Base-by-base conservation (phyloP, 2,113 vertebrate species). In the Rhodinocichla rosea region DNA sequence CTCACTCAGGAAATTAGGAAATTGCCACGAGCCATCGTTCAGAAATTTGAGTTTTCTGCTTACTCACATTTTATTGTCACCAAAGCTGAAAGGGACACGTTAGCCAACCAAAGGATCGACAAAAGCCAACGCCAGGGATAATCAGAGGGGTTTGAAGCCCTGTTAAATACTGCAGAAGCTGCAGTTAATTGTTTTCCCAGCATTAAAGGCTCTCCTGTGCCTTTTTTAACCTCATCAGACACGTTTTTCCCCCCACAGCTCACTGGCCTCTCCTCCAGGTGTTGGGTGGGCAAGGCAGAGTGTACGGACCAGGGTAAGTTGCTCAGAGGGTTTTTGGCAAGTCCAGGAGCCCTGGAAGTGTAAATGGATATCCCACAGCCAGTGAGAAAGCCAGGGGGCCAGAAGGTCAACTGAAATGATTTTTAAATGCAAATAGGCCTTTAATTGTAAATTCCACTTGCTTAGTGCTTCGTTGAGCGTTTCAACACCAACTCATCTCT, bases 1-100 rank as follows among this genome's bases (percentile, higher is more conserved):
- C 88, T 92, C 64, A 6, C 94, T 97, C 97, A 98, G 98, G 98
- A 98, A 98, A 98, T 98, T 89, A 97, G 97, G 98, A 98, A 97
- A 98, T 96, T 92, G 83, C 95, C 97, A 97, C 91, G 44, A 97
- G 97, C 93, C 97, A 97, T 94, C 89, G 70, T 86, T 95, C 83
- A 97, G 96, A 97, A 96, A 97, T 92, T 8, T 11, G 87, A 91
- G 87, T 87, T 95, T 90, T 97, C 95, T 97, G 97, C 94, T 95
- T 87, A 96, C 97, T 98, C 98, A 97, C 97, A 96, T 90, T 94
- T 64, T 89, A 92, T 79, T 96, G 97, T 96, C 98, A 98, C 95
- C 89, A 89, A 95, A 95, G 96, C 97, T 96, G 96, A 97, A 89
- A 89, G 87, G 87, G 96, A 88, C 85, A 32, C 0, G 69, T 87